Evolutionary conservation across 1,140 invertebrate species (phyloP).

Genomic region (Sitobion miscanthi): DNA sequence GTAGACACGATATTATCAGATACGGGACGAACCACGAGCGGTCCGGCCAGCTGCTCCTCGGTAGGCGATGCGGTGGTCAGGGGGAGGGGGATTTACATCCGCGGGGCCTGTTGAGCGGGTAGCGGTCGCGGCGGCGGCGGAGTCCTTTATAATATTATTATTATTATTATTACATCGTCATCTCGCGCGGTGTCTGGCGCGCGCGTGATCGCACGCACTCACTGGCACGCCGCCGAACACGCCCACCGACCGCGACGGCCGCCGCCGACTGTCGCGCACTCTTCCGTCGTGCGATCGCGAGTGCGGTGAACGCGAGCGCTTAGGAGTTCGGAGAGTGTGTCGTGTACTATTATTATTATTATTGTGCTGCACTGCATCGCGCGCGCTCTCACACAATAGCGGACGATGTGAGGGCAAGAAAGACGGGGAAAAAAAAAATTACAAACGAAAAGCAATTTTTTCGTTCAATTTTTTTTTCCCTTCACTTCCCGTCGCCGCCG

Average conservation of each 20-base stretch:
- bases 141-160: background rate
- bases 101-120: background rate
- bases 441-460: background rate
- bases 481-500: background rate
- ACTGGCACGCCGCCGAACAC: background rate
- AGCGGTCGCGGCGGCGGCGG: background rate
- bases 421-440: background rate
- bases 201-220: background rate
- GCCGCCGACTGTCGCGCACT: slow-evolving; percentile 4
- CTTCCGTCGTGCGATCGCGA: slow-evolving; percentile 3
- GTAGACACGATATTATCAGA: background rate
- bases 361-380: background rate
- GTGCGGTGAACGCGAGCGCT: background rate
- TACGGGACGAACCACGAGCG: background rate
- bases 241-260: background rate
- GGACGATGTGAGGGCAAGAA: background rate
- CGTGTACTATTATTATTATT: background rate
- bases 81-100: too few relatives aligned
- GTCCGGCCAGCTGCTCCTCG: background rate
- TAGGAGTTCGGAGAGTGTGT: background rate
- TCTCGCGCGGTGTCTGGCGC: background rate
- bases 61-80: background rate
- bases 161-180: background rate
- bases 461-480: background rate
- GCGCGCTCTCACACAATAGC: background rate